A percentile compares a stretch with the other conserved stretches of the same genome.
Conservation (phyloP, 2,888 invertebrate species). For the Portevinia maculata region DNA sequence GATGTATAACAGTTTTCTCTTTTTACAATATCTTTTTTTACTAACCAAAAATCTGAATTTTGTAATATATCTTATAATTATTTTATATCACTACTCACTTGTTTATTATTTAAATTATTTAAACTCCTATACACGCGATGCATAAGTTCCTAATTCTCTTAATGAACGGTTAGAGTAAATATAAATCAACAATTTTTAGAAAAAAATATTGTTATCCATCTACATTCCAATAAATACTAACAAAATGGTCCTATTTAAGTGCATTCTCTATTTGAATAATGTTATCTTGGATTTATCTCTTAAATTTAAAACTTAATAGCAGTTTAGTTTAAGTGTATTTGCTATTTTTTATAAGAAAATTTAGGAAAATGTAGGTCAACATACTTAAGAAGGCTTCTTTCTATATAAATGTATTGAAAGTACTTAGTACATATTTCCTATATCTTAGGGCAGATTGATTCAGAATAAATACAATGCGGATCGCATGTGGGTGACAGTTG, state of each 20-base stretch:
- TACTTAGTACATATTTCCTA: too few species aligned
- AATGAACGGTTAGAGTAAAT: slow-evolving; percentile 19
- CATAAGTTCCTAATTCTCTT: slow-evolving; percentile 27
- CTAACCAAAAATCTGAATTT: slow-evolving; percentile 5
- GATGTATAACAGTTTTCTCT: slow-evolving; percentile 20
- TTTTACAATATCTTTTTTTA: slow-evolving; percentile 8
- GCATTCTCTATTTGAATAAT: slow-evolving; percentile 41
- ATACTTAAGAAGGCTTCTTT: too few species aligned
- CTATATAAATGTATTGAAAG: too few species aligned
- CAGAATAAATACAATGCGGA: too few species aligned
- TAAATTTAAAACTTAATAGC: slow-evolving; percentile 29
- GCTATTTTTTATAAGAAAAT: neutral
- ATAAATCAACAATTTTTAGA: slow-evolving; percentile 53
- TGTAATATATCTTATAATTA: slow-evolving; percentile 22
- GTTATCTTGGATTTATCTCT: neutral
- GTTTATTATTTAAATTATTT: slow-evolving; percentile 27
- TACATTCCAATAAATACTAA: slow-evolving; percentile 48
- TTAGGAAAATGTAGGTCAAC: neutral
- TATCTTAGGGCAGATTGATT: too few species aligned
- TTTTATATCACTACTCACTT: slow-evolving; percentile 67
- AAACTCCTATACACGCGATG: slow-evolving; percentile 50
- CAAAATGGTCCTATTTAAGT: slow-evolving; percentile 63
- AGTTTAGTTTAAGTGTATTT: slow-evolving; percentile 16
- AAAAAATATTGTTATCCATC: slow-evolving; percentile 44
- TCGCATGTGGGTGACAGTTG: too few species aligned